A percentile compares a stretch with the other conserved stretches of the same genome.
phyloP scores from a whole-genome alignment of 2,797 vertebrate genomes.

The Tamandua tetradactyla region DNA sequence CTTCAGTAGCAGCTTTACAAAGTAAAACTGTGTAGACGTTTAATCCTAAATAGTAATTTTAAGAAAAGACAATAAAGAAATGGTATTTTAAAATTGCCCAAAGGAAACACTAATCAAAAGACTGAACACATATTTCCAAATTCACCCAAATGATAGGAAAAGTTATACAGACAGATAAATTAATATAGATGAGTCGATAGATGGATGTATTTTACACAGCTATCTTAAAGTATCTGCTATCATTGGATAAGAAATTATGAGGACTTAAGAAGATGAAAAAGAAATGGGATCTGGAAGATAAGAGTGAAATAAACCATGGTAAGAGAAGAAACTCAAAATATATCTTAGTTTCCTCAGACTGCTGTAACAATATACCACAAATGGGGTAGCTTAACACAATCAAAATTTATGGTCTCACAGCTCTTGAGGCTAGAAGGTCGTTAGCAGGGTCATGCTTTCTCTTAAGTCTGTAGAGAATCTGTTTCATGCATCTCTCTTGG shows the following conservation, averaged over 20 bases:
- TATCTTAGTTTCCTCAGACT: neutral
- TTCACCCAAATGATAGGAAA: neutral
- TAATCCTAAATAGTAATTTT: neutral
- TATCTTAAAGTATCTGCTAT: neutral
- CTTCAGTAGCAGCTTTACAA: neutral
- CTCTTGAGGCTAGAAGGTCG: too few species aligned
- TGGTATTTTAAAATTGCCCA: neutral
- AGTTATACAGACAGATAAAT: neutral
- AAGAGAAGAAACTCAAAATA: neutral
- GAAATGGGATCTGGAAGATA: neutral
- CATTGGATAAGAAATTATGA: neutral
- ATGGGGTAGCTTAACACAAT: too few species aligned
- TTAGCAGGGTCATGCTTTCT: too few species aligned
- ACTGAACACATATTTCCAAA: neutral
- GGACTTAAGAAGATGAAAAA: neutral
- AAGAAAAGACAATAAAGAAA: neutral
- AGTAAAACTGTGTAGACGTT: neutral
- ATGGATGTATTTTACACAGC: neutral
- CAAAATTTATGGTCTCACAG: too few species aligned
- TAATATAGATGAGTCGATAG: neutral
- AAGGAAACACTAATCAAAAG: neutral
- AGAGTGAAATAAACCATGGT: neutral
- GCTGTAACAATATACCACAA: too few species aligned
- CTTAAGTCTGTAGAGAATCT: too few species aligned
- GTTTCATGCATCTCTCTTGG: too few species aligned